Evolutionary conservation across 2,797 vertebrate species (phyloP).

Genomic region (Spondyliosoma cantharus): DNA sequence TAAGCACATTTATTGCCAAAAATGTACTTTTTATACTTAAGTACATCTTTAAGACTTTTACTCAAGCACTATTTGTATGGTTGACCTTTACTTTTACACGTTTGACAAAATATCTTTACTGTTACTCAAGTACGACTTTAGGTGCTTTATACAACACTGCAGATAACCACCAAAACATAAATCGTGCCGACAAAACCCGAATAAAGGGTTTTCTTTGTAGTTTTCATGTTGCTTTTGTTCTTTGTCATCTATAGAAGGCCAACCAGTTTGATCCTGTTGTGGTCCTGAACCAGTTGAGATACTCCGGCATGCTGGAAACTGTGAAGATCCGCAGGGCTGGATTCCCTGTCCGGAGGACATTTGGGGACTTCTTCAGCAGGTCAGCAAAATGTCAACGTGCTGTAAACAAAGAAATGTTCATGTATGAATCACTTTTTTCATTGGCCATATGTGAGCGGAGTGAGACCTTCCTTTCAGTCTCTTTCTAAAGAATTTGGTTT

Average conservation of each 20-base stretch:
- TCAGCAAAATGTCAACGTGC: constrained; percentile 55
- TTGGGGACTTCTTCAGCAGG: constrained; percentile 90
- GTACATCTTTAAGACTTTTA: too few relatives aligned
- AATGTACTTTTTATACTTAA: too few relatives aligned
- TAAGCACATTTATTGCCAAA: too few relatives aligned
- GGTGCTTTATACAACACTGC: too few relatives aligned
- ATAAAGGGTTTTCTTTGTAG: neutral
- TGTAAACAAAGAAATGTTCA: neutral
- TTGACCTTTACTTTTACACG: too few relatives aligned
- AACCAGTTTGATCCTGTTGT: constrained; percentile 88
- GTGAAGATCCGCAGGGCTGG: constrained; percentile 93
- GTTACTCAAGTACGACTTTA: too few relatives aligned
- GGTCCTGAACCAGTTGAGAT: constrained; percentile 91
- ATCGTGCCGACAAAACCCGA: neutral
- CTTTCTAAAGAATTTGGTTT: neutral
- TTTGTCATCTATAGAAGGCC: constrained; percentile 77
- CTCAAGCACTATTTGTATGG: too few relatives aligned
- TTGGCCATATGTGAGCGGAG: too few relatives aligned
- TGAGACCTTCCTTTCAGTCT: too few relatives aligned
- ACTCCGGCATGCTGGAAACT: constrained; percentile 94
- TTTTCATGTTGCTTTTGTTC: constrained; percentile 15
- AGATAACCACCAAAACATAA: constrained; percentile 12
- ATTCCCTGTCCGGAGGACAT: constrained; percentile 90
- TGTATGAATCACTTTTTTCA: too few relatives aligned
- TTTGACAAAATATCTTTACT: too few relatives aligned